phyloP scores from a whole-genome alignment of 2,888 invertebrate genomes.

The Nudaria mundana region DNA sequence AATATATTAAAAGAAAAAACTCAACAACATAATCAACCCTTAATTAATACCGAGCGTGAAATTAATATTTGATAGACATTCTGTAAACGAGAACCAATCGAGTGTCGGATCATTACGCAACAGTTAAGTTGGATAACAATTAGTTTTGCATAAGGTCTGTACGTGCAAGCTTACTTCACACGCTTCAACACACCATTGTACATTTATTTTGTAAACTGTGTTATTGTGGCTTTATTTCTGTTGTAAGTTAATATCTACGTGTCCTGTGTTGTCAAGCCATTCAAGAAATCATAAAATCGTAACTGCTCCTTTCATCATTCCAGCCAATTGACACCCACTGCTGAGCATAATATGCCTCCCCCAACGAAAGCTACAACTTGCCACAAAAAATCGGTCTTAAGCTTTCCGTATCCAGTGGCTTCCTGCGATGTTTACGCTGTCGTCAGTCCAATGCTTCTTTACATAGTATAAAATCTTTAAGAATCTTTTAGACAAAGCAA shows the following conservation, averaged over 20 bases:
- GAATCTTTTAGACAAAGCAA: no score
- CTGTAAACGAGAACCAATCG: slow-evolving; percentile 17
- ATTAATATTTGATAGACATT: slow-evolving; percentile 29
- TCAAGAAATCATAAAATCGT: no score
- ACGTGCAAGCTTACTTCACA: background rate
- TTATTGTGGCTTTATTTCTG: background rate
- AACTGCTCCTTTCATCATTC: background rate
- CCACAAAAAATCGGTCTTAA: no score
- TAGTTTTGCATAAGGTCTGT: slow-evolving; percentile 3
- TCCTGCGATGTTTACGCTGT: no score
- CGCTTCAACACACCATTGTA: background rate
- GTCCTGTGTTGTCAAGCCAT: no score
- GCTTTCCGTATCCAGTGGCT: no score
- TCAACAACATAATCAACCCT: slow-evolving; percentile 6
- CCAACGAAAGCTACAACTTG: no score
- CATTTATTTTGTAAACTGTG: background rate
- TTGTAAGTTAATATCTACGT: no score
- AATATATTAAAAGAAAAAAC: background rate
- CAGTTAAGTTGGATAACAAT: background rate
- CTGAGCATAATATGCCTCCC: background rate
- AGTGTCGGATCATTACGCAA: slow-evolving; percentile 10
- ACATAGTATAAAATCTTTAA: no score
- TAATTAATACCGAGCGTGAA: slow-evolving; percentile 27
- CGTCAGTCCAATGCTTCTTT: no score
- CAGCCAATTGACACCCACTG: background rate